These are phyloP conservation scores for Bombus sibiricus DNA, from an alignment of 1,140 invertebrate genomes.

Conservation along the genomic window DNA sequence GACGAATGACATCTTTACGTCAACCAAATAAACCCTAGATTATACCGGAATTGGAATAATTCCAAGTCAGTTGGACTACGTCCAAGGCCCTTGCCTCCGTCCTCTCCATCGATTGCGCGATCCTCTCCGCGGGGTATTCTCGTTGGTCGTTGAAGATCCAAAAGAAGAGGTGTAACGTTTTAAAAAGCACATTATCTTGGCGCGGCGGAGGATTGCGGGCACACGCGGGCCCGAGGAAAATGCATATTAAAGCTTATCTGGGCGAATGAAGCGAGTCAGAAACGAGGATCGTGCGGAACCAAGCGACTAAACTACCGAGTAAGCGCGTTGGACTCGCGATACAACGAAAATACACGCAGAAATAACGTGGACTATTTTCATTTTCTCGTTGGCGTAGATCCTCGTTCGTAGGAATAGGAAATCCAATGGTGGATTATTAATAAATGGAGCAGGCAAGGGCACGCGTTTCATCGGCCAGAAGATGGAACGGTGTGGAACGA, in stretches of 20 bases:
- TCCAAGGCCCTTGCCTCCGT: constrained; percentile 69
- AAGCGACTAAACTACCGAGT: neutral
- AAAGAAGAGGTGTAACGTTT: constrained; percentile 30
- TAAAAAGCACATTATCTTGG: constrained; percentile 1
- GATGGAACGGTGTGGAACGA: neutral
- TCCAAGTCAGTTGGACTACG: constrained; percentile 78
- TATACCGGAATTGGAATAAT: constrained; percentile 75
- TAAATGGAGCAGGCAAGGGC: neutral
- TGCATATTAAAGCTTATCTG: constrained; percentile 31
- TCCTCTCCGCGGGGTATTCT: constrained; percentile 59
- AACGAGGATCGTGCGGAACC: neutral
- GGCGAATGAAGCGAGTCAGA: neutral
- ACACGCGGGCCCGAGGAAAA: neutral
- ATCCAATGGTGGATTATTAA: neutral
- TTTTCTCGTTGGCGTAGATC: neutral
- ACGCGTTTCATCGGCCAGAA: neutral
- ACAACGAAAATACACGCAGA: neutral
- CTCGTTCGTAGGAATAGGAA: neutral
- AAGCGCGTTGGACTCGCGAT: neutral
- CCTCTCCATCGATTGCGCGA: constrained; percentile 59
- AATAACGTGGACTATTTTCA: neutral
- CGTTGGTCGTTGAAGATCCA: constrained; percentile 52
- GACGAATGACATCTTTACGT: constrained; percentile 59
- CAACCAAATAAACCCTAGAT: constrained; percentile 78
- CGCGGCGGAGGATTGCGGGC: too few species aligned